phyloP scores from a whole-genome alignment of 2,888 invertebrate species.

The Drosophila formosana region DNA sequence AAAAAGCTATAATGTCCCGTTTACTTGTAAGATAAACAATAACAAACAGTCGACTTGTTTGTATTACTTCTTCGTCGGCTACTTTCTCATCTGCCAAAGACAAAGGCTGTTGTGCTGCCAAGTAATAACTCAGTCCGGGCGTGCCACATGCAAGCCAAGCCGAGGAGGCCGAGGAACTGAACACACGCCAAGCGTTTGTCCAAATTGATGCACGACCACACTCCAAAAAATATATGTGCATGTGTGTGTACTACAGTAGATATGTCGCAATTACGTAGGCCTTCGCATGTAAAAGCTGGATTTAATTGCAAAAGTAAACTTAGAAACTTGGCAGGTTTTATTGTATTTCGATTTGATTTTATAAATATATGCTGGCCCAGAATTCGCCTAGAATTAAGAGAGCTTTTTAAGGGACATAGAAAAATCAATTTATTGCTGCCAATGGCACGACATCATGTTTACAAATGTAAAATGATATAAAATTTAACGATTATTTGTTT shows the following conservation, averaged over 20 bases:
- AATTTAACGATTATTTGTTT: constrained; percentile 74
- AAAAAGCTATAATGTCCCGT: constrained; percentile 76
- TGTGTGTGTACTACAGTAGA: not conserved
- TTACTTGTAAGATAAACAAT: constrained; percentile 75
- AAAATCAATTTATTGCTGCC: constrained; percentile 9
- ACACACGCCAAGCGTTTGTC: constrained; percentile 46
- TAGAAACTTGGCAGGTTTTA: not conserved
- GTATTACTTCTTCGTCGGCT: constrained; percentile 10
- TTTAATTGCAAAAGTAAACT: constrained; percentile 14
- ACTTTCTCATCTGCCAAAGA: constrained; percentile 45
- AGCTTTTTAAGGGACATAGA: not conserved
- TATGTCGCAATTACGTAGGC: constrained; percentile 21
- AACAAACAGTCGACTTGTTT: constrained; percentile 62
- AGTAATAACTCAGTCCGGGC: constrained; percentile 59
- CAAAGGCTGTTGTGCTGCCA: constrained; percentile 48
- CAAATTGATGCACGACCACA: constrained; percentile 53
- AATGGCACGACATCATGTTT: constrained; percentile 40
- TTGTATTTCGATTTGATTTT: not conserved
- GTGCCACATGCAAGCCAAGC: constrained; percentile 65
- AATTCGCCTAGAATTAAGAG: not conserved
- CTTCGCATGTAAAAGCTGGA: not conserved
- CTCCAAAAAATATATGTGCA: constrained; percentile 15
- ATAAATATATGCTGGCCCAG: not conserved
- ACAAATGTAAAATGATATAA: constrained; percentile 53
- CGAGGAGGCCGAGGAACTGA: constrained; percentile 5